Conservation (phyloP, 2,113 vertebrate genomes). For the Okapia johnstoni region DNA sequence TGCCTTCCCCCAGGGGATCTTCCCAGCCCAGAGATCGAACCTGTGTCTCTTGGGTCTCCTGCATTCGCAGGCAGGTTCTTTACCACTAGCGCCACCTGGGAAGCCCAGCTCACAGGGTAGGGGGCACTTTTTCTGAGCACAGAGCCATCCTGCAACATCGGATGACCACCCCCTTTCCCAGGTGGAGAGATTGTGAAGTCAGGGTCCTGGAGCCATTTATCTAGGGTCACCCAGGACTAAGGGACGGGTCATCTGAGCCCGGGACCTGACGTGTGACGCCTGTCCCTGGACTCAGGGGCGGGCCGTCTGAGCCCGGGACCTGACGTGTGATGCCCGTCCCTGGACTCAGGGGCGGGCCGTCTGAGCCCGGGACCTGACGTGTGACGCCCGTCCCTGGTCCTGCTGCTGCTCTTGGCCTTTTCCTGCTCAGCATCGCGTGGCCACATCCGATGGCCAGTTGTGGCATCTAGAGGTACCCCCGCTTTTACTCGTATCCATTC, state of each 20-base stretch:
- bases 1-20: not conserved
- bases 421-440: rapidly evolving
- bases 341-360: not conserved
- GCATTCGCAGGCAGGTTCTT: not conserved
- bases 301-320: not conserved
- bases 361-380: not conserved
- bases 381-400: not conserved
- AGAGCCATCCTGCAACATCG: rapidly evolving
- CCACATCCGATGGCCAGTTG: rapidly evolving
- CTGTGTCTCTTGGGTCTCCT: not conserved
- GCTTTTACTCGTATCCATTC: rapidly evolving
- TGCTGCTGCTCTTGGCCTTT: too few species aligned
- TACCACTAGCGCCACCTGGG: not conserved
- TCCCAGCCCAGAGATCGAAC: not conserved
- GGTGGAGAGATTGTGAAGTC: not conserved
- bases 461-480: rapidly evolving
- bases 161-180: not conserved
- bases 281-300: rapidly evolving
- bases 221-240: rapidly evolving
- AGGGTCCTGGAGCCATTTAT: rapidly evolving
- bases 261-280: not conserved
- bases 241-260: not conserved
- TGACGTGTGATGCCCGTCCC: too few species aligned
- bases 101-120: not conserved
- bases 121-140: not conserved